Evolutionary conservation across 2,888 invertebrate genomes (phyloP).

Genomic region (Drosophila kuntzei): DNA sequence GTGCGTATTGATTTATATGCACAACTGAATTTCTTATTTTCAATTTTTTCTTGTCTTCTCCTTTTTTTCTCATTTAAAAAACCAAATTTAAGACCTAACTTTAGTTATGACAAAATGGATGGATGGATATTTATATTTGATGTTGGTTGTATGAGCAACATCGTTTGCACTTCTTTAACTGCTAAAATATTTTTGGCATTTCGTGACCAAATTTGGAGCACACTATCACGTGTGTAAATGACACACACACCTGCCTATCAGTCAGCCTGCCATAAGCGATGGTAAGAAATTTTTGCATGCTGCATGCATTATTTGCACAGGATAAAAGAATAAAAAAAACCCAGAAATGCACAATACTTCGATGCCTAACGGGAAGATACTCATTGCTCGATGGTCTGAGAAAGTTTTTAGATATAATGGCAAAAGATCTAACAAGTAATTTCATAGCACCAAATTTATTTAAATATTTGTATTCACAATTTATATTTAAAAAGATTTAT

Average conservation of each 20-base stretch:
- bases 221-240: conserved; percentile 69
- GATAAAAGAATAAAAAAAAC: conserved; percentile 68
- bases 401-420: too few species aligned
- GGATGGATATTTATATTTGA: conserved; percentile 13
- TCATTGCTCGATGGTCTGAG: not conserved
- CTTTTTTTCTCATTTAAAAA: conserved; percentile 20
- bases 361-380: conserved; percentile 11
- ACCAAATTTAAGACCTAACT: conserved; percentile 45
- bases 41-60: conserved; percentile 11
- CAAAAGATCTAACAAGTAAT: too few species aligned
- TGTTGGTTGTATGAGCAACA: conserved; percentile 7
- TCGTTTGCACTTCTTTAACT: conserved; percentile 56
- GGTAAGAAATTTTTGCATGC: conserved; percentile 60
- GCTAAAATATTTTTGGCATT: conserved; percentile 56
- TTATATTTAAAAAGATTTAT: too few species aligned
- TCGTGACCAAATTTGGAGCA: conserved; percentile 75
- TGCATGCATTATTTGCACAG: conserved; percentile 75
- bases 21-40: conserved; percentile 36
- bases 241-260: conserved; percentile 57
- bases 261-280: conserved; percentile 32
- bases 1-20: conserved; percentile 74
- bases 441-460: too few species aligned
- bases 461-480: too few species aligned
- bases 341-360: not conserved
- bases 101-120: conserved; percentile 25